phyloP scores from a whole-genome alignment of 2,888 invertebrate species.

The Syrphus vitripennis region DNA sequence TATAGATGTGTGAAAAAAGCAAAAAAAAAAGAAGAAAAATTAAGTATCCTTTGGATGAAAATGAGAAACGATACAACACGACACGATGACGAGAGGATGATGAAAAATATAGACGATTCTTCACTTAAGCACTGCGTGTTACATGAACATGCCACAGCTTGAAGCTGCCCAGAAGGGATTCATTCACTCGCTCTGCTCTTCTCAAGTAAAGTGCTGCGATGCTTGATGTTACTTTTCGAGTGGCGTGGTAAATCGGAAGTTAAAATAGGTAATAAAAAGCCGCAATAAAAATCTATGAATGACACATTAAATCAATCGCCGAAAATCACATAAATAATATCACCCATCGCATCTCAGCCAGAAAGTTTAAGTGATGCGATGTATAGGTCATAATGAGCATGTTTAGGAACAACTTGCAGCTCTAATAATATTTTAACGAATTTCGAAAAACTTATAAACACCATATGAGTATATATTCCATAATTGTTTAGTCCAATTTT shows the following conservation, averaged over 20 bases:
- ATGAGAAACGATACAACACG: conserved; percentile 22
- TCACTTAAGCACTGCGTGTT: conserved; percentile 59
- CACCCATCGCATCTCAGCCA: conserved; percentile 46
- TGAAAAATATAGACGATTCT: conserved; percentile 42
- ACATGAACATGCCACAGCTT: conserved; percentile 19
- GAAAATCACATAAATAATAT: conserved; percentile 77
- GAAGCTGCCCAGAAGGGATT: conserved; percentile 63
- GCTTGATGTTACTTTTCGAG: conserved; percentile 74
- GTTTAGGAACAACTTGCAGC: not conserved
- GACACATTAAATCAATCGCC: conserved; percentile 82
- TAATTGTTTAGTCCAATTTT: too few species aligned
- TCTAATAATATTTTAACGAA: too few species aligned
- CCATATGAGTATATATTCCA: too few species aligned
- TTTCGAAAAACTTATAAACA: too few species aligned
- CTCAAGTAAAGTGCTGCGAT: conserved; percentile 73
- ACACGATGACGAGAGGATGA: conserved; percentile 21
- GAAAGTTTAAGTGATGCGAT: not conserved
- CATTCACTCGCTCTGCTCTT: conserved; percentile 22
- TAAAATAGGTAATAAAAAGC: conserved; percentile 81
- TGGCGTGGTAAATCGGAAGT: conserved; percentile 81
- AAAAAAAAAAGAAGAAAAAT: conserved; percentile 42
- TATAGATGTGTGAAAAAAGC: conserved; percentile 76
- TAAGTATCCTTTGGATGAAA: conserved; percentile 70
- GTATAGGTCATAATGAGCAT: too few species aligned
- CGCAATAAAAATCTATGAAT: conserved; percentile 81